phyloP scores from a whole-genome alignment of 1,140 invertebrate species.

The Hetaerina americana region DNA sequence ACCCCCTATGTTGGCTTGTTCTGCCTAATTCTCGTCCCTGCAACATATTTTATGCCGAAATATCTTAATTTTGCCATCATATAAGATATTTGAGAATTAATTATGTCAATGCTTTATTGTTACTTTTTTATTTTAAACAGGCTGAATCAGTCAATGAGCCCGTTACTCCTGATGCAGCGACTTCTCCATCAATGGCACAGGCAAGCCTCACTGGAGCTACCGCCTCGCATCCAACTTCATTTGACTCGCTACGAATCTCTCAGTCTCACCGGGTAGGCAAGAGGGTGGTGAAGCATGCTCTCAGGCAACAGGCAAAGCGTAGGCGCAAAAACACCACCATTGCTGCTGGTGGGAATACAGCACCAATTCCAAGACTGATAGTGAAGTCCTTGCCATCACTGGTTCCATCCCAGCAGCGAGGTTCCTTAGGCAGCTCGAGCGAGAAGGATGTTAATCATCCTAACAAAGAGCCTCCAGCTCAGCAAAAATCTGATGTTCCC shows the following conservation, averaged over 20 bases:
- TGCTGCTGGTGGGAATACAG: conserved; percentile 46
- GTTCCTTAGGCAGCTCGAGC: background rate
- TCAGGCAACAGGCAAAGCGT: conserved; percentile 64
- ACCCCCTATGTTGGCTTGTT: no score
- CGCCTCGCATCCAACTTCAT: background rate
- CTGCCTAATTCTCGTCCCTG: no score
- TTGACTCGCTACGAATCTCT: background rate
- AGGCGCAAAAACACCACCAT: conserved; percentile 61
- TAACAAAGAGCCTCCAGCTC: background rate
- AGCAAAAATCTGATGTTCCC: background rate
- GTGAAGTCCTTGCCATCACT: conserved; percentile 53
- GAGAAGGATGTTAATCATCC: background rate
- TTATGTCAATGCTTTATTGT: no score
- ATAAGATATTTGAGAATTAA: no score
- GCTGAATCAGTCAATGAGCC: background rate
- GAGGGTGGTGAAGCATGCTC: conserved; percentile 47
- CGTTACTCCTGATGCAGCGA: background rate
- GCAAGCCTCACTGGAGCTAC: background rate
- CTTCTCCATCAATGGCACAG: background rate
- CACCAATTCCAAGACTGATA: conserved; percentile 42
- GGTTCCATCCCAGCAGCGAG: conserved; percentile 26
- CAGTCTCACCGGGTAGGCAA: background rate
- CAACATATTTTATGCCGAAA: no score
- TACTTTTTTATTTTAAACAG: no score
- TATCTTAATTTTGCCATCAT: no score